These are phyloP conservation scores for Eristalis pertinax DNA, from an alignment of 2,888 invertebrate genomes.

Conservation along the genomic window DNA sequence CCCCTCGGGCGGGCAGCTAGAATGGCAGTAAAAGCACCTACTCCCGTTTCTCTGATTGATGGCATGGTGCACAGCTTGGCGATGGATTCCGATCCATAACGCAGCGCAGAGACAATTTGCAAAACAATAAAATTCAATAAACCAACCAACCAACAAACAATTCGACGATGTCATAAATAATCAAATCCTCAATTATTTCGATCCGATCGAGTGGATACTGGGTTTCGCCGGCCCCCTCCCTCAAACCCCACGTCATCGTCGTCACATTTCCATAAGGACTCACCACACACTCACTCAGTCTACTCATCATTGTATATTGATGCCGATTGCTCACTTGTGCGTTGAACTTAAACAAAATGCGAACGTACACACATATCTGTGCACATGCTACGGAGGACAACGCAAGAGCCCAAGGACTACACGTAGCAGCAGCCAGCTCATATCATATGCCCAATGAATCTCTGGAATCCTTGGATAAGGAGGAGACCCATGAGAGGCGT, in stretches of 20 bases:
- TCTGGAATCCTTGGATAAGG: constrained; percentile 32
- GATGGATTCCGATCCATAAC: constrained; percentile 33
- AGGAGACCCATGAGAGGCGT: constrained; percentile 23
- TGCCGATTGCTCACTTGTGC: constrained; percentile 69
- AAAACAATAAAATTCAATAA: constrained; percentile 72
- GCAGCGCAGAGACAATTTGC: constrained; percentile 64
- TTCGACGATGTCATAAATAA: constrained; percentile 71
- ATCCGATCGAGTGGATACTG: constrained; percentile 59
- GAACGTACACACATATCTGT: constrained; percentile 18
- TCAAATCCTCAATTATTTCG: constrained; percentile 72
- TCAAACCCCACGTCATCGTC: background rate
- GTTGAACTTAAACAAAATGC: constrained; percentile 69
- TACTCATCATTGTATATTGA: constrained; percentile 60
- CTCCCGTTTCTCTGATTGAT: constrained; percentile 3
- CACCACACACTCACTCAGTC: constrained; percentile 23
- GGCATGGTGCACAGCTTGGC: background rate
- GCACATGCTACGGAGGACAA: constrained; percentile 17
- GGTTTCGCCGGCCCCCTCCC: background rate
- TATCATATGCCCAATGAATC: constrained; percentile 68
- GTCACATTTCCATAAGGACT: constrained; percentile 60
- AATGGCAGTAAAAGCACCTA: background rate
- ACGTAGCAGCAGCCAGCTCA: constrained; percentile 5
- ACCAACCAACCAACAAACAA: constrained; percentile 71
- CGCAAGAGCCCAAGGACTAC: constrained; percentile 7
- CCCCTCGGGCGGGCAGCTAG: constrained; percentile 3